Percentiles rank a stretch among this genome's conserved stretches.
Conservation (phyloP, 2,888 invertebrate species). For the Eucera pruinosa region DNA sequence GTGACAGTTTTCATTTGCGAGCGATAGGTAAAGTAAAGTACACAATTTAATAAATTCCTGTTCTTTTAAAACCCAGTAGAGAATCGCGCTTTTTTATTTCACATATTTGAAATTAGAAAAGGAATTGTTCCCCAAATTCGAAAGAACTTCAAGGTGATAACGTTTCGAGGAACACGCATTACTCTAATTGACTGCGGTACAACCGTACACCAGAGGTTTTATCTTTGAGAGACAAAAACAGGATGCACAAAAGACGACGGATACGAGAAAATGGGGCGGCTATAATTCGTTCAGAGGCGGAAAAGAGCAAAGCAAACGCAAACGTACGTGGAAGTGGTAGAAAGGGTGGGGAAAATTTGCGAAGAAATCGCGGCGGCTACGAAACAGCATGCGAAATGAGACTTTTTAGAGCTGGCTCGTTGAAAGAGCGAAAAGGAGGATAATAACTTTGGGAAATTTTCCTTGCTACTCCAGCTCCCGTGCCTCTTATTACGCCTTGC, state of each 20-base stretch:
- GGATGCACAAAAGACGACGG: not conserved
- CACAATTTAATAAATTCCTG: no score
- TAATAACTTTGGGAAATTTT: constrained; percentile 22
- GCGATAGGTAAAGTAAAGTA: no score
- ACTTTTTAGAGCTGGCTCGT: not conserved
- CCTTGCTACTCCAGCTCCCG: not conserved
- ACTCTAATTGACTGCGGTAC: not conserved
- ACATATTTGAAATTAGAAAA: no score
- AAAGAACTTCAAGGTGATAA: no score
- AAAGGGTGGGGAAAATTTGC: constrained; percentile 5
- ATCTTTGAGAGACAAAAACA: not conserved
- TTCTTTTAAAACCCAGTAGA: no score
- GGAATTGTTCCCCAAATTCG: no score
- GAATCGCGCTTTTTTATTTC: no score
- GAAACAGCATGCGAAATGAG: constrained; percentile 28
- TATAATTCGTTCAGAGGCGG: not conserved
- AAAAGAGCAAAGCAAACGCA: not conserved
- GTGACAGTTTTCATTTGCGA: no score
- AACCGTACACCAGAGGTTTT: no score
- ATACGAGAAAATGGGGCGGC: not conserved
- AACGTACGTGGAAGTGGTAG: not conserved
- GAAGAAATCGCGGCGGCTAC: constrained; percentile 19
- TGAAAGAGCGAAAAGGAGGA: not conserved
- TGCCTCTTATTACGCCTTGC: constrained; percentile 3
- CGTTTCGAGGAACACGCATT: no score